phyloP scores from a whole-genome alignment of 1,140 invertebrate genomes.

The Dinothrombium tinctorium region DNA sequence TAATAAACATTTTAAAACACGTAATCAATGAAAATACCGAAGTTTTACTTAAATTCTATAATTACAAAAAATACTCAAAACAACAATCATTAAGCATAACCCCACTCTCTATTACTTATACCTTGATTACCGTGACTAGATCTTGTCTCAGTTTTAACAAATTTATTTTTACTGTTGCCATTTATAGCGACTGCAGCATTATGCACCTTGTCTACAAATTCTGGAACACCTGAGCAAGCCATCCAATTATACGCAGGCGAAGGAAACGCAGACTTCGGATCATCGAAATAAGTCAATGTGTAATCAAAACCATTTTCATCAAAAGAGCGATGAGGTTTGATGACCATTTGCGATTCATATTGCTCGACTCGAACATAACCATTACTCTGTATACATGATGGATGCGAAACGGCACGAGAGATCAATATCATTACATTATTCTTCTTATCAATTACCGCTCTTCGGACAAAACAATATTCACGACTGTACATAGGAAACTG shows the following conservation, averaged over 20 bases:
- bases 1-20: no score
- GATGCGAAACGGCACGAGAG: constrained; percentile 20
- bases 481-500: constrained; percentile 25
- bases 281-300: constrained; percentile 28
- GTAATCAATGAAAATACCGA: no score
- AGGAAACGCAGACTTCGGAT: constrained; percentile 26
- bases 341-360: constrained; percentile 22
- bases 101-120: no score
- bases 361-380: constrained; percentile 16
- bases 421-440: constrained; percentile 22
- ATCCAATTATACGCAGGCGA: constrained; percentile 25
- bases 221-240: constrained; percentile 18
- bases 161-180: no score
- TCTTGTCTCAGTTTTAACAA: no score
- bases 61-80: no score
- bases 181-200: no score
- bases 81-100: no score
- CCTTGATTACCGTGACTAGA: no score
- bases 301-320: constrained; percentile 27
- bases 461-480: constrained; percentile 24
- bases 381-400: constrained; percentile 16
- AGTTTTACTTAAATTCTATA: no score
- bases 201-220: constrained; percentile 17
- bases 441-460: constrained; percentile 18
- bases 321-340: constrained; percentile 10